Evolutionary conservation across 2,797 vertebrate genomes (phyloP).

Genomic region (Prionace glauca): DNA sequence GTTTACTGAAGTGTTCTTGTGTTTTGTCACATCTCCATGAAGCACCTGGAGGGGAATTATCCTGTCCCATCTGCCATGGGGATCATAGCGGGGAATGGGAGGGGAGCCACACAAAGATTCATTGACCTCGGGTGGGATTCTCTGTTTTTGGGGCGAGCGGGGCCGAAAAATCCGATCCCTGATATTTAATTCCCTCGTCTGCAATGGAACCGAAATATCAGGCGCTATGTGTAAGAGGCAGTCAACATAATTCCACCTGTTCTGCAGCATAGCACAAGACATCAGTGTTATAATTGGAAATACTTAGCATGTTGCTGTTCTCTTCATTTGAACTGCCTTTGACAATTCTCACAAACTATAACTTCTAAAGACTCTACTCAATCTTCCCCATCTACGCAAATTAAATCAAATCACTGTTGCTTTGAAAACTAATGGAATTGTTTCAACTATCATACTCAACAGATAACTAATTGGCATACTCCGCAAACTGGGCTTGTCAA

Average conservation of each 20-base stretch:
- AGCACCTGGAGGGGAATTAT: too few species aligned
- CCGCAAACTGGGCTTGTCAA: neutral
- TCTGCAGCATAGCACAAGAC: too few species aligned
- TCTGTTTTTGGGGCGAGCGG: too few species aligned
- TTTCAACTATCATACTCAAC: neutral
- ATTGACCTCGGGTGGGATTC: too few species aligned
- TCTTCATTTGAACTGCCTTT: neutral
- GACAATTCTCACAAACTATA: neutral
- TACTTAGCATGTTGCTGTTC: neutral
- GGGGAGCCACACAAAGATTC: too few species aligned
- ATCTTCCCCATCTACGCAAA: neutral
- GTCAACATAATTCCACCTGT: too few species aligned
- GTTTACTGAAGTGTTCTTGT: neutral
- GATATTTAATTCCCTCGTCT: too few species aligned
- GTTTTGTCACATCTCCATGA: neutral
- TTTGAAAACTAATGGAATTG: neutral
- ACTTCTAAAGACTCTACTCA: neutral
- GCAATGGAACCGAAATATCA: too few species aligned
- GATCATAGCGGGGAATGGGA: too few species aligned
- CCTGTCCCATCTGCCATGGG: too few species aligned
- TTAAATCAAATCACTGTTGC: neutral
- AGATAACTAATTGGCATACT: neutral
- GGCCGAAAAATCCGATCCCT: too few species aligned
- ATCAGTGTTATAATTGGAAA: neutral
- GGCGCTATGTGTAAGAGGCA: too few species aligned